Percentiles rank a stretch among this genome's conserved stretches.
Evolutionary conservation across 2,797 vertebrate species (phyloP).

Genomic region (Anabacerthia variegaticeps): DNA sequence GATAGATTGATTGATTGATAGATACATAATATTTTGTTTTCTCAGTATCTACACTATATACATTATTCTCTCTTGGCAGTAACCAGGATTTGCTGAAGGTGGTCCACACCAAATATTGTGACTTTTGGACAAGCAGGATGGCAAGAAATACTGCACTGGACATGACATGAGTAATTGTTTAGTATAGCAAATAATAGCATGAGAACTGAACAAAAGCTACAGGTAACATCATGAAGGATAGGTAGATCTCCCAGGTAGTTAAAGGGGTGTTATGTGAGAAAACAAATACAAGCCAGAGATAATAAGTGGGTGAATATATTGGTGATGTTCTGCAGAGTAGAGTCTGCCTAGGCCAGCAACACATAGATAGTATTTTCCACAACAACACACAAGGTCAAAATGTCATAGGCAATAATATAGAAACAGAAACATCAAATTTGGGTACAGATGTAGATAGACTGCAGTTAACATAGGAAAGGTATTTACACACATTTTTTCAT

Average conservation of each 20-base stretch:
- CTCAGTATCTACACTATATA: not conserved
- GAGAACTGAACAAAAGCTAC: not conserved
- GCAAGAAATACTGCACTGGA: not conserved
- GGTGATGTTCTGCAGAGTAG: not conserved
- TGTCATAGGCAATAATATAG: not conserved
- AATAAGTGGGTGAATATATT: not conserved
- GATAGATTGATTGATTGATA: not conserved
- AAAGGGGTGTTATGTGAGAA: not conserved
- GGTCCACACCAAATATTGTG: not conserved
- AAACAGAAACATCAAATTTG: not conserved
- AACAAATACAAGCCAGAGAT: not conserved
- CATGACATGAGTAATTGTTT: not conserved
- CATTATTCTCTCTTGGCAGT: not conserved
- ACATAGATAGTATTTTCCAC: not conserved
- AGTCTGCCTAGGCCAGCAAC: not conserved
- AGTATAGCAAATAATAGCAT: not conserved
- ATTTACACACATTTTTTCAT: not conserved
- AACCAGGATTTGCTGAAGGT: not conserved
- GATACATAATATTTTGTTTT: not conserved
- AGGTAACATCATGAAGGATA: not conserved
- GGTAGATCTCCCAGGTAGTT: not conserved
- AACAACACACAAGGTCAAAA: not conserved
- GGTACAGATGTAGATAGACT: not conserved
- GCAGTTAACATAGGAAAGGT: not conserved
- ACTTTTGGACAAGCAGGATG: not conserved